Evolutionary conservation across 2,888 invertebrate genomes (phyloP), one percentile per base, ranked within the genome.

Genomic region (Andrena chrysosceles): DNA sequence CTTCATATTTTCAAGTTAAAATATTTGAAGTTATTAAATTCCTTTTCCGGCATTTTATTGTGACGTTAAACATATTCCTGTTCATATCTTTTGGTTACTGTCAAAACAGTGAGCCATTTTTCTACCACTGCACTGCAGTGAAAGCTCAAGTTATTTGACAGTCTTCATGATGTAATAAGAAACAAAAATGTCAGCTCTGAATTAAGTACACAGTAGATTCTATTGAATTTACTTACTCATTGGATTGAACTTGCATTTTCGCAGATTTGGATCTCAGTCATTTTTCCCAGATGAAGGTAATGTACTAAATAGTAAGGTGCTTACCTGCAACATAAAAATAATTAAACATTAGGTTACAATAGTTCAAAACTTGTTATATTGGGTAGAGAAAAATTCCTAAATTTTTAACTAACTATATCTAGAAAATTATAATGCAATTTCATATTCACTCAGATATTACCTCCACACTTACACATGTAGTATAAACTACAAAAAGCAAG

Each of bases 291-390:
- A 48, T 8, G 7, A 33, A 33, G 20, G 23, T 5, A 23, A 56
- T 35, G 13, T 33, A 35, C 8, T 20, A 13, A 13, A 8, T 42
- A 26, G 31, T 13, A 68, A 16, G 3, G 56, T 35, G 8, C 68
- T 68, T 68, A 68, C 68, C 68, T 68, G 68, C n/a, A 68, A 68
- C 56, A 68, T 26, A 68, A 23, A 68, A 1, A 68, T 6, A 42
- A 35, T 26, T 2, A 23, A 52, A 16, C 8, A 31, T 64, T 64
- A 64, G 16, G 35, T 33, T 62, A 35, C 4, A 20, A 20, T n/a
- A 26, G 1, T 23, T 26, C 1, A 26, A 56, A 23, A 62, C 8
- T 8, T 42, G 42, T 42, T 42, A 42, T 42, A 5, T 13, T 42
- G 42, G 13, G 13, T 4, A 42, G 0, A 13, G 42, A 42, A 42